Percentiles rank a stretch among this genome's conserved stretches.
Evolutionary conservation across 2,797 vertebrate species (phyloP).

Genomic region (Darevskia mixta): DNA sequence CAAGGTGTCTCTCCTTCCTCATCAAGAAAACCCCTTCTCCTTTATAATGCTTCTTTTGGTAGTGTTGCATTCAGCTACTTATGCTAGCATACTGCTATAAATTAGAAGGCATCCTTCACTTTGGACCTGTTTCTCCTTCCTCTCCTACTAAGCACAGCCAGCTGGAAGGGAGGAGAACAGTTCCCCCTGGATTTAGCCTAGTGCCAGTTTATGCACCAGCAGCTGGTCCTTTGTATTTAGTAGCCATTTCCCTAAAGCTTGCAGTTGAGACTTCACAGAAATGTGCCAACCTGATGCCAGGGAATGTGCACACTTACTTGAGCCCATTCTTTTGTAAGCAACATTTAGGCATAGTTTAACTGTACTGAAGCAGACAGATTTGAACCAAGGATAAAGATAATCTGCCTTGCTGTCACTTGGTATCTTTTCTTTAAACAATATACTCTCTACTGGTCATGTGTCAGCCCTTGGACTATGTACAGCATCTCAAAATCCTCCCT

Average conservation of each 20-base stretch:
- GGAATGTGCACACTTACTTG: conserved; percentile 10
- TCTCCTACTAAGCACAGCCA: conserved; percentile 47
- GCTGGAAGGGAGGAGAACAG: conserved; percentile 53
- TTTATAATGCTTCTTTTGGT: not conserved
- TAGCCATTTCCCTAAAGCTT: conserved; percentile 23
- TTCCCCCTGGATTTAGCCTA: conserved; percentile 51
- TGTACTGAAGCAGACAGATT: not conserved
- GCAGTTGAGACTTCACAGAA: accelerated
- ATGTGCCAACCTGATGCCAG: not conserved
- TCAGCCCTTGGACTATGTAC: not conserved
- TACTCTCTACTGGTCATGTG: not conserved
- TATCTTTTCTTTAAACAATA: not conserved
- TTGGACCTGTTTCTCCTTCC: not conserved
- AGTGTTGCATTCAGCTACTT: not conserved
- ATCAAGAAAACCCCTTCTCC: not conserved
- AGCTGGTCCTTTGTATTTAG: conserved; percentile 44
- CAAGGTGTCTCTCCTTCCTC: conserved; percentile 2
- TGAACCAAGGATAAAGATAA: not conserved
- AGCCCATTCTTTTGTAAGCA: not conserved
- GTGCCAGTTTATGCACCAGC: conserved; percentile 48
- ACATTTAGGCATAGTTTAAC: conserved; percentile 16
- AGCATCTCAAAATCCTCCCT: not conserved
- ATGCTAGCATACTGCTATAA: not conserved
- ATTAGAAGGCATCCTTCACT: conserved; percentile 29
- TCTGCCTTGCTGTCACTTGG: not conserved